Conservation (phyloP, 2,113 vertebrate species). For the Zeus faber region DNA sequence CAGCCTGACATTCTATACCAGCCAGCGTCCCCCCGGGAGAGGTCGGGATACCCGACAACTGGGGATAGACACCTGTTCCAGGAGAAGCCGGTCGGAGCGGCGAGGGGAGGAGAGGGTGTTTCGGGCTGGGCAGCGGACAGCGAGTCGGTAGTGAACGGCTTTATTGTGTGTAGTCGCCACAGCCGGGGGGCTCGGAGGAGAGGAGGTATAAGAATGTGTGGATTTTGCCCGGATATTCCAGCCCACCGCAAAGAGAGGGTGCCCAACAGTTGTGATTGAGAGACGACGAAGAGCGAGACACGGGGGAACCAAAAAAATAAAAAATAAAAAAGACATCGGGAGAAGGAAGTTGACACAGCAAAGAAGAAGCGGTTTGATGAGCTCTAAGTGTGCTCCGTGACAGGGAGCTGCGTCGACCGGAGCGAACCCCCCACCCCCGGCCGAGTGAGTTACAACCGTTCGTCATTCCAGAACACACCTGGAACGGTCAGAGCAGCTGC, state of each 20-base stretch:
- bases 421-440: background rate
- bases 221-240: too few species aligned
- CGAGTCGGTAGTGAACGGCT: background rate
- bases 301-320: too few species aligned
- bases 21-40: slow-evolving; percentile 19
- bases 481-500: slow-evolving; percentile 40
- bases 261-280: too few species aligned
- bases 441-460: slow-evolving; percentile 16
- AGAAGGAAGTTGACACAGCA: background rate
- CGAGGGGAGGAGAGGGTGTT: background rate
- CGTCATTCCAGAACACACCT: slow-evolving; percentile 20
- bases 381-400: slow-evolving; percentile 1
- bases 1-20: slow-evolving; percentile 49
- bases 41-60: slow-evolving; percentile 29
- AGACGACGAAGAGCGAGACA: too few species aligned
- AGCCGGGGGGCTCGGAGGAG: too few species aligned
- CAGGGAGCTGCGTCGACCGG: slow-evolving; percentile 10
- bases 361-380: background rate
- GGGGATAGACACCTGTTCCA: slow-evolving; percentile 54
- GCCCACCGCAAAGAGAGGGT: too few species aligned
- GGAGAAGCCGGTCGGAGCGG: slow-evolving; percentile 29
- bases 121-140: background rate
- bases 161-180: background rate
- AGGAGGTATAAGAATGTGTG: too few species aligned
- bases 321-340: too few species aligned